Conservation (phyloP, 2,113 vertebrate species). For the Oreamnos americanus region DNA sequence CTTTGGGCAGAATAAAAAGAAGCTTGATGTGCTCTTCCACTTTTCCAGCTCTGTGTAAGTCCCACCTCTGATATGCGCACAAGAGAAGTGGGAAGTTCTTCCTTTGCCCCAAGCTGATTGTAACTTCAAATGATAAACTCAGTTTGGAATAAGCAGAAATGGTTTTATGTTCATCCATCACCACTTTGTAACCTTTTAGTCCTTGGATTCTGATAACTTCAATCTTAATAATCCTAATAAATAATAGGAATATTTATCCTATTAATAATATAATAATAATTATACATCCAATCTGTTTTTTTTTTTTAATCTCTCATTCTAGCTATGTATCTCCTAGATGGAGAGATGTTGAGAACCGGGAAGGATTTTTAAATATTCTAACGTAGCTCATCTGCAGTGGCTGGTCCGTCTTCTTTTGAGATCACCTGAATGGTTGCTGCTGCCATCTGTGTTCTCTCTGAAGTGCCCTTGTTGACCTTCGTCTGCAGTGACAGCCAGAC, state of each 20-base stretch:
- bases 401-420: accelerated
- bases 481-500: not conserved
- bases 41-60: not conserved
- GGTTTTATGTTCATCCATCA: not conserved
- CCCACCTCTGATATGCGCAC: not conserved
- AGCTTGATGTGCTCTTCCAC: not conserved
- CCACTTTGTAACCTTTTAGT: not conserved
- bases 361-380: not conserved
- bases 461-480: not conserved
- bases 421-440: not conserved
- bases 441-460: not conserved
- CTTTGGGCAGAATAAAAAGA: conserved; percentile 25
- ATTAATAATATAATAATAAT: not conserved
- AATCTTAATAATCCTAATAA: not conserved
- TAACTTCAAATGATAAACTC: not conserved
- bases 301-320: not conserved
- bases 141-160: not conserved
- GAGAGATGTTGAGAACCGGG: not conserved
- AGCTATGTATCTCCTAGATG: not conserved
- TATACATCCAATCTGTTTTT: not conserved
- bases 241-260: not conserved
- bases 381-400: not conserved
- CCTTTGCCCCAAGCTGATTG: not conserved
- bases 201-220: not conserved
- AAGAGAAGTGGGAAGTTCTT: not conserved